phyloP scores from a whole-genome alignment of 2,888 invertebrate species.

The Cremastobaeus sp. region DNA sequence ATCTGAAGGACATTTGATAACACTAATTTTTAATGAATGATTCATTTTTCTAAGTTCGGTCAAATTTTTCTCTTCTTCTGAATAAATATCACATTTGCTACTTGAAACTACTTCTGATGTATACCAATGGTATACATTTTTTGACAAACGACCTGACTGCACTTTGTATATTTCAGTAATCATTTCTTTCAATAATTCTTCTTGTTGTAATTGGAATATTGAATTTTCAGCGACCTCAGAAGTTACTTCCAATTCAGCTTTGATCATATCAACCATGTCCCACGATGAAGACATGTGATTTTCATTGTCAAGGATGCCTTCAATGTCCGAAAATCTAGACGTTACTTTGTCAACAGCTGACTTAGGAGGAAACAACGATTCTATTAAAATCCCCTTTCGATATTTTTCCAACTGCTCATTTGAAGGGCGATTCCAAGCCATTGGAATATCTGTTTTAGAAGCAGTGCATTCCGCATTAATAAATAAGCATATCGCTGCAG shows the following conservation, averaged over 20 bases:
- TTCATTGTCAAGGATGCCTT: conserved; percentile 17
- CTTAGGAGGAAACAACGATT: conserved; percentile 17
- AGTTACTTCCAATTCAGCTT: conserved; percentile 8
- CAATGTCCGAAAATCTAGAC: conserved; percentile 7
- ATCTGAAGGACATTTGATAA: not conserved
- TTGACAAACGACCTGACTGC: not conserved
- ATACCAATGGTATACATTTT: conserved; percentile 6
- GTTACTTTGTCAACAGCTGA: not conserved
- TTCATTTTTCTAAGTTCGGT: not conserved
- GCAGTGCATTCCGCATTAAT: conserved; percentile 15
- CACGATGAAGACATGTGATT: conserved; percentile 10
- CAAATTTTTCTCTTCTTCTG: not conserved
- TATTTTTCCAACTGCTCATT: conserved; percentile 25
- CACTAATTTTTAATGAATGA: conserved; percentile 4
- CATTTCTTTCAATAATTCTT: not conserved
- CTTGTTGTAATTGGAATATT: not conserved
- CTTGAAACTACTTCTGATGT: not conserved
- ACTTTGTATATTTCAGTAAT: not conserved
- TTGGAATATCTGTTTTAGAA: conserved; percentile 28
- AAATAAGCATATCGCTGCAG: conserved; percentile 28
- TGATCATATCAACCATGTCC: conserved; percentile 16
- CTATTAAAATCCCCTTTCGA: conserved; percentile 9
- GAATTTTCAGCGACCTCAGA: conserved; percentile 4
- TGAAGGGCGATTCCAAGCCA: conserved; percentile 33
- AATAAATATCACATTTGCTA: not conserved